phyloP scores from a whole-genome alignment of 1,140 invertebrate genomes.

The Microplitis demolitor region DNA sequence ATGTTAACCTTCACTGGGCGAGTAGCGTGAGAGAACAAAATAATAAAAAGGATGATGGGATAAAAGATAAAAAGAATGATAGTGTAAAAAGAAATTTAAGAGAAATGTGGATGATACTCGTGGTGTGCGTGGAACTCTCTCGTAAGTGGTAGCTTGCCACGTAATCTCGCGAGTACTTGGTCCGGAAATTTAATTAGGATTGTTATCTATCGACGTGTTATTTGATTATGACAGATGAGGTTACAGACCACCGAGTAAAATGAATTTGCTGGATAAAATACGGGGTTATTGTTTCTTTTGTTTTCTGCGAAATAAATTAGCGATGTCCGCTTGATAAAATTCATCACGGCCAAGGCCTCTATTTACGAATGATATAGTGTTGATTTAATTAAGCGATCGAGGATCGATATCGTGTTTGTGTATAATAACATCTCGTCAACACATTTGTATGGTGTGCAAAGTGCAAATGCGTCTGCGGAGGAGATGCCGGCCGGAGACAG shows the following conservation, averaged over 20 bases:
- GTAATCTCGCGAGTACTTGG: conserved; percentile 18
- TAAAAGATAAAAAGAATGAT: neutral
- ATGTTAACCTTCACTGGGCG: neutral
- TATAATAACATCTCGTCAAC: no score
- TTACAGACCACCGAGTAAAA: neutral
- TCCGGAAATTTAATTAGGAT: conserved; percentile 31
- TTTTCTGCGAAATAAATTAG: no score
- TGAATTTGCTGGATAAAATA: neutral
- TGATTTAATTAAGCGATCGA: no score
- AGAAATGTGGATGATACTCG: no score
- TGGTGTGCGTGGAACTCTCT: neutral
- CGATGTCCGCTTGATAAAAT: neutral
- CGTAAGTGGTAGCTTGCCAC: conserved; percentile 9
- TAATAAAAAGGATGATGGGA: neutral
- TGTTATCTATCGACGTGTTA: conserved; percentile 32
- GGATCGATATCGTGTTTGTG: no score
- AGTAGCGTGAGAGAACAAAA: neutral
- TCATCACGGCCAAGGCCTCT: no score
- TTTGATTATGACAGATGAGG: conserved; percentile 29
- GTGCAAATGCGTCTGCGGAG: no score
- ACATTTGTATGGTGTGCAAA: no score
- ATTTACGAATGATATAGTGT: no score
- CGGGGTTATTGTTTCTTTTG: neutral
- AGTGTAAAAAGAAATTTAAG: no score
- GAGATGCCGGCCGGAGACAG: no score